Evolutionary conservation across 2,888 invertebrate species (phyloP).

Genomic region (Axea sp.): DNA sequence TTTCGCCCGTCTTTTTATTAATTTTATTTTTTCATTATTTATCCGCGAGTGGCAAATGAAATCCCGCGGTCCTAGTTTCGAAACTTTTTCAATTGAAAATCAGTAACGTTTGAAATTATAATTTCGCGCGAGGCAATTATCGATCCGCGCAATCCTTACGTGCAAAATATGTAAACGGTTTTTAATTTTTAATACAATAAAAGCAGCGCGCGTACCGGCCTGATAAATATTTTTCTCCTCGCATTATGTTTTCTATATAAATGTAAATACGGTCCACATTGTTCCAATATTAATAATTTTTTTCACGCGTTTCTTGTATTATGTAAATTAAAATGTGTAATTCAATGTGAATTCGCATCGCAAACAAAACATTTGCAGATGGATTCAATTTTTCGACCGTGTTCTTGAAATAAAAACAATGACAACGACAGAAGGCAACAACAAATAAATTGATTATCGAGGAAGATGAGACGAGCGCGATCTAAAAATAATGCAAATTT

Average conservation of each 20-base stretch:
- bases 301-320: slow-evolving; percentile 32
- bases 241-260: slow-evolving; percentile 48
- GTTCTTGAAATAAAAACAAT: no score
- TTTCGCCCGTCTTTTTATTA: slow-evolving; percentile 22
- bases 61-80: slow-evolving; percentile 28
- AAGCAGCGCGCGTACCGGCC: slow-evolving; percentile 33
- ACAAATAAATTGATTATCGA: no score
- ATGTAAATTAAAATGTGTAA: slow-evolving; percentile 45
- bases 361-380: slow-evolving; percentile 23
- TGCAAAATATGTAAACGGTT: slow-evolving; percentile 40
- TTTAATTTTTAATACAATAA: slow-evolving; percentile 45
- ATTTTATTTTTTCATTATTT: slow-evolving; percentile 29
- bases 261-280: slow-evolving; percentile 43
- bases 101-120: slow-evolving; percentile 31
- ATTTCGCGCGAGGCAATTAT: slow-evolving; percentile 26
- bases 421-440: no score
- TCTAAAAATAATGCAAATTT: no score
- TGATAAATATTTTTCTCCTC: slow-evolving; percentile 42
- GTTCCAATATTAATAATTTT: slow-evolving; percentile 54
- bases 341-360: slow-evolving; percentile 28
- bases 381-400: slow-evolving; percentile 18
- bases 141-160: slow-evolving; percentile 37
- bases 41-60: slow-evolving; percentile 22
- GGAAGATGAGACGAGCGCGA: no score
- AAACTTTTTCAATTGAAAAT: slow-evolving; percentile 40